Percentiles rank a stretch among this genome's conserved stretches.
These are phyloP conservation scores for Caloenas nicobarica DNA, from an alignment of 2,113 vertebrate genomes.

Conservation along the genomic window DNA sequence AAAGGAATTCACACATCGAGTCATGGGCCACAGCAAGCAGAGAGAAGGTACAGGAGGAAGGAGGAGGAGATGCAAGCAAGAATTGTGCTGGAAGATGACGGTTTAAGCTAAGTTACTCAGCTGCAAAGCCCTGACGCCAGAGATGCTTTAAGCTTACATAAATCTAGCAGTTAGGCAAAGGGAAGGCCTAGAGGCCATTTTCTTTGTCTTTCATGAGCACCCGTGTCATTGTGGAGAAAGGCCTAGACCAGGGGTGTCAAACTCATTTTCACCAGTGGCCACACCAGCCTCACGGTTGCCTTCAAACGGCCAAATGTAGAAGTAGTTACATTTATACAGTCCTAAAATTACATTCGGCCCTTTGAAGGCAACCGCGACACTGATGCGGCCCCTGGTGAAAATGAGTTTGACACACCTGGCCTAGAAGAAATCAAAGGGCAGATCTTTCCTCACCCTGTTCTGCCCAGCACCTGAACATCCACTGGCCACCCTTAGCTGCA, in stretches of 20 bases:
- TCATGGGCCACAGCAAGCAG: neutral
- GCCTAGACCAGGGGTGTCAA: neutral
- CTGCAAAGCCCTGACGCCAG: neutral
- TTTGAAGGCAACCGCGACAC: too few relatives aligned
- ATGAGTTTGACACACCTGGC: too few relatives aligned
- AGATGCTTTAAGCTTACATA: neutral
- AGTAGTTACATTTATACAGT: too few relatives aligned
- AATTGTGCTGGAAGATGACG: neutral
- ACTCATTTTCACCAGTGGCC: too few relatives aligned
- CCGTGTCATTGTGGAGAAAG: neutral
- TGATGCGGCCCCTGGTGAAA: too few relatives aligned
- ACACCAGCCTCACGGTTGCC: too few relatives aligned
- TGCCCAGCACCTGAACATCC: neutral
- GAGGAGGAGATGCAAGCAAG: neutral
- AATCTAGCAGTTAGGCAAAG: neutral
- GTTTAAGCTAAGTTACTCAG: neutral
- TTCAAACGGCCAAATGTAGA: too few relatives aligned
- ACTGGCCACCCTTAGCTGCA: fast-evolving
- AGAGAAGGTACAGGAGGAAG: neutral
- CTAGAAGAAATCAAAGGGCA: neutral
- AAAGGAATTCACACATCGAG: constrained; percentile 3
- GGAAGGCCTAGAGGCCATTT: neutral
- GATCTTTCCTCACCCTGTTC: neutral
- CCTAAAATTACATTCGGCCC: too few relatives aligned
- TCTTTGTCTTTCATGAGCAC: neutral